Base-by-base conservation (phyloP, 2,113 vertebrate species). In the Acinonyx jubatus region DNA sequence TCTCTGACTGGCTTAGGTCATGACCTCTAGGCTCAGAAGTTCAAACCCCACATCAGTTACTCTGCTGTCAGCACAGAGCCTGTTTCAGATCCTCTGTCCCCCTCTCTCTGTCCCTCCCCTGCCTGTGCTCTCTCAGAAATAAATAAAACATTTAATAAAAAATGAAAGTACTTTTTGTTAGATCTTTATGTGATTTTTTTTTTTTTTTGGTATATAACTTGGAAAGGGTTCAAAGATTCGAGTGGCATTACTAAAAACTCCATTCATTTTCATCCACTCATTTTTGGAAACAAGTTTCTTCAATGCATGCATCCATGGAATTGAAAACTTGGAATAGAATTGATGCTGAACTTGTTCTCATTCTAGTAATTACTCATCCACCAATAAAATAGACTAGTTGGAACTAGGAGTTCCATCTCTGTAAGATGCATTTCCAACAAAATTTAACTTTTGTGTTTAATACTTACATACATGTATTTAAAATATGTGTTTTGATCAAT, bases 271-370 rank as follows among this genome's bases (percentile, higher is more conserved):
- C 48, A 63, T 23, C 25, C 80, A 90, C 63, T 95, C 80, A 80
- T 38, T 95, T 88, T 82, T 50, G 36, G 7, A 38, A 82, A 91
- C 82, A 89, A 80, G 38, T 92, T 97, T 92, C 92, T 71, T 92
- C n/a, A 76, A 8, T 71, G 88, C 33, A 89, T 85, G 48, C 5
- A 33, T 57, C 33, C 23, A 57, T 33, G 31, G 36, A 69, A 94
- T 78, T n/a, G 84, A 76, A 96, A 94, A 80, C 38, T 33, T 85
- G 63, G 19, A 93, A 61, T 21, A 33, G 91, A 71, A 93, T 18
- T 4, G 14, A 86, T 86, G 73, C 25, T 48, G 68, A 90, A 73
- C 27, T 81, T 61, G 33, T 91, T 95, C 74, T 82, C 25, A 48
- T 79, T 83, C 38, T 83, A 65, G 41, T 55, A 89, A 81, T 81